A percentile compares a stretch with the other conserved stretches of the same genome.
phyloP scores from a whole-genome alignment of 2,797 vertebrate species.

The Naso thynnoides region DNA sequence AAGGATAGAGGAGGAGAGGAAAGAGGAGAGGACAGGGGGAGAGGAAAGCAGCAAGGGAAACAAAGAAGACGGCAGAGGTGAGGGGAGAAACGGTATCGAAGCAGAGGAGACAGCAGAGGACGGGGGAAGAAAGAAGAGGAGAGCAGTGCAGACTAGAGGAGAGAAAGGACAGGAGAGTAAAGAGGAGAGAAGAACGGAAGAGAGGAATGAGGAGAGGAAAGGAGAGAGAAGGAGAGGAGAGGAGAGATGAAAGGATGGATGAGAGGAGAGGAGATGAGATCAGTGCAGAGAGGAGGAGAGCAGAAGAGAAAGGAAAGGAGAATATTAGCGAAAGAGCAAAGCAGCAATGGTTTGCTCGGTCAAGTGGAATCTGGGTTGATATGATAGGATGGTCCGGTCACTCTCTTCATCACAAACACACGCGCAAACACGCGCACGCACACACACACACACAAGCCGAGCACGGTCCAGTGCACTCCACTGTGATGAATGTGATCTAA shows the following conservation, averaged over 20 bases:
- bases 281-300: background rate
- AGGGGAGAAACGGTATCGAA: background rate
- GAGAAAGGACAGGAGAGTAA: background rate
- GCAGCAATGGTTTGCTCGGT: conserved; percentile 49
- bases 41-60: background rate
- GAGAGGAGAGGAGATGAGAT: background rate
- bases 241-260: background rate
- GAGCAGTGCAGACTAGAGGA: no score
- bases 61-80: conserved; percentile 2
- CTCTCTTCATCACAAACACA: conserved; percentile 19
- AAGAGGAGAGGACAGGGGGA: conserved; percentile 25
- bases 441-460: conserved; percentile 5
- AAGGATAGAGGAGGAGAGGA: background rate
- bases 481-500: conserved; percentile 64
- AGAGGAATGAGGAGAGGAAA: conserved; percentile 6
- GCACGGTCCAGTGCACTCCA: conserved; percentile 32
- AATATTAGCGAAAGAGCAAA: conserved; percentile 25
- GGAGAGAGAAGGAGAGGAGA: conserved; percentile 3
- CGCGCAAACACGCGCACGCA: background rate
- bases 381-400: conserved; percentile 53
- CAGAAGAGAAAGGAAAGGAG: conserved; percentile 13
- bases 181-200: background rate
- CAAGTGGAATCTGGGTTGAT: conserved; percentile 64
- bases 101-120: background rate
- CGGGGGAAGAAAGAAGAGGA: conserved; percentile 11